Percentiles rank a stretch among this genome's conserved stretches.
Conservation (phyloP, 64 coral and sea anemone species). For the Actinia tenebrosa region DNA sequence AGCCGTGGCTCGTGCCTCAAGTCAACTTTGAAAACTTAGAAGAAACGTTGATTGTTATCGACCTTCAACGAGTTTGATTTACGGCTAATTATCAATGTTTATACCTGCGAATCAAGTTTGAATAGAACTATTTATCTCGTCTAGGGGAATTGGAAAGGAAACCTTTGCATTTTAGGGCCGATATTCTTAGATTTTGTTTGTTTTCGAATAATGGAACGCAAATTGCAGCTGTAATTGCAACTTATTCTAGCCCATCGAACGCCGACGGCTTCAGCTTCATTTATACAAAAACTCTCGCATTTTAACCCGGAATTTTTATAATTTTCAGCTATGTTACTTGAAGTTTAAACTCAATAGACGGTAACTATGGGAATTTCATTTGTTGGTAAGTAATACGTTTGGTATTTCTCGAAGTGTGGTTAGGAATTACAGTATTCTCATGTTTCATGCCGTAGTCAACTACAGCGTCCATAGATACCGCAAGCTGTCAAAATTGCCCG, state of each 20-base stretch:
- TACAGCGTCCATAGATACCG: conserved; percentile 1
- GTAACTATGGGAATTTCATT: not conserved
- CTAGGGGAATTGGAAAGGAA: not conserved
- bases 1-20: not conserved
- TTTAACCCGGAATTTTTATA: not conserved
- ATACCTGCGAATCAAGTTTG: not conserved
- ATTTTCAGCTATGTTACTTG: not conserved
- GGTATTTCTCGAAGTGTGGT: not conserved
- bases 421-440: not conserved
- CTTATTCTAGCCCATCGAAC: not conserved
- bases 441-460: not conserved
- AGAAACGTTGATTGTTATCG: not conserved
- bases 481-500: not conserved
- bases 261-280: not conserved
- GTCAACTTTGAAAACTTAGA: not conserved
- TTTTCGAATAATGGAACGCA: not conserved
- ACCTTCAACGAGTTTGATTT: not conserved
- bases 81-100: not conserved
- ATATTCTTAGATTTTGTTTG: not conserved
- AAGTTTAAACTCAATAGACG: not conserved
- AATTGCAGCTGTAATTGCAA: not conserved
- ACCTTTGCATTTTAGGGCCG: not conserved
- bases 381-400: not conserved
- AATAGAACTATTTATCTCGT: not conserved
- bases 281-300: not conserved